Evolutionary conservation across 2,113 vertebrate genomes (phyloP), one percentile per base, ranked within the genome.

Genomic region (Protobothrops mucrosquamatus): DNA sequence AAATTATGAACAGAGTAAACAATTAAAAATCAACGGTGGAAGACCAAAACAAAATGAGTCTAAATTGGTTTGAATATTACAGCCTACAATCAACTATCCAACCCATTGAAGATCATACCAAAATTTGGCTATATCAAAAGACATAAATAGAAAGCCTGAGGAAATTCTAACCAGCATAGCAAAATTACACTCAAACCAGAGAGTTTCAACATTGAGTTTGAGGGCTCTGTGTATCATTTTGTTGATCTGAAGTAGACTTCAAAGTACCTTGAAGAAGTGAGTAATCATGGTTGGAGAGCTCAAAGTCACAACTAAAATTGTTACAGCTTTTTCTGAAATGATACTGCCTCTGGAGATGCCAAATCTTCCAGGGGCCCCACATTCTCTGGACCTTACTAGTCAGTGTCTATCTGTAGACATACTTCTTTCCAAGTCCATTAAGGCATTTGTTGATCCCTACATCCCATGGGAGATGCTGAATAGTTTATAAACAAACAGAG

Each of bases 401-500:
- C 20, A 24, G 56, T n/a, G 22, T 89, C 29, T 20, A 29, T 86
- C 74, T 90, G 14, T 14, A 7, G 43, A 15, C 22, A 4, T 39
- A 92, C 56, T 46, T 91, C 55, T 15, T 26, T 86, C 54, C 39
- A 22, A 61, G 52, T 23, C 34, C 26, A 46, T 57, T 86, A 86
- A 20, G 55, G 54, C 55, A 48, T 74, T 59, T 64, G n/a, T 52
- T n/a, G 34, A 43, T 85, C 55, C 46, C 56, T 54, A 48, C 15
- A 39, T 43, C 52, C 61, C 23, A 43, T 48, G 24, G 81, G 85
- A 81, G 81, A 93, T 64, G 15, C 48, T n/a, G n/a, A 74, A 51
- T 93, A 23, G 88, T 87, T 93, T 90, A 89, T 90, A 90, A 86
- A 93, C 74, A 93, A 43, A 59, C 1, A 51, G 8, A 39, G 61